These are phyloP conservation scores for Lochmaea crataegi DNA, from an alignment of 2,888 invertebrate species.

Conservation along the genomic window DNA sequence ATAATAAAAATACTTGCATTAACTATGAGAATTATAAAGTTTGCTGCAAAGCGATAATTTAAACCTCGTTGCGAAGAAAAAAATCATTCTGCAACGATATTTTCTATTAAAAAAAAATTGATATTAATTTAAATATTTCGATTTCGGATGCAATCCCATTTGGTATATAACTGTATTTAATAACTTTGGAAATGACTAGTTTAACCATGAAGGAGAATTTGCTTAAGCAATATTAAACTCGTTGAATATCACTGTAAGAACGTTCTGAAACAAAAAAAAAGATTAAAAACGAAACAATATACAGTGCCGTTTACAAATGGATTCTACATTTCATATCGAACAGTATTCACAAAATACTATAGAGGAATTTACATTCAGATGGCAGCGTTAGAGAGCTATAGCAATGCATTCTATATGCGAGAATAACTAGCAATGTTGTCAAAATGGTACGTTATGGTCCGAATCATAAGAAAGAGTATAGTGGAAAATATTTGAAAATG, in stretches of 20 bases:
- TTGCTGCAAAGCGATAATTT: neutral
- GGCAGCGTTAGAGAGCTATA: no score
- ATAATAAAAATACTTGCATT: neutral
- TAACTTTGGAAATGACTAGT: slow-evolving; percentile 33
- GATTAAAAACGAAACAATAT: neutral
- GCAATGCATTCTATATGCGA: no score
- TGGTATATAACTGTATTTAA: slow-evolving; percentile 11
- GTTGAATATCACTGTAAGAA: slow-evolving; percentile 71
- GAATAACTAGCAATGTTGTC: no score
- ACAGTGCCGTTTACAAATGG: neutral
- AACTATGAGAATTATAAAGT: neutral
- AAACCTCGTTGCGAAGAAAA: neutral
- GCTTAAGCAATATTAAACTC: slow-evolving; percentile 55
- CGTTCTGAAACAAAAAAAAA: slow-evolving; percentile 65
- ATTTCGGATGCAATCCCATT: slow-evolving; percentile 15
- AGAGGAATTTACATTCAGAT: no score
- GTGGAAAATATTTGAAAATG: no score
- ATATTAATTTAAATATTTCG: slow-evolving; percentile 7
- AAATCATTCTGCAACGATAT: neutral
- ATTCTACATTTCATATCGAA: neutral
- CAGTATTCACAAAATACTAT: no score
- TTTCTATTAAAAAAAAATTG: neutral
- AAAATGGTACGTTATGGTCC: no score
- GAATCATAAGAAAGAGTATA: no score
- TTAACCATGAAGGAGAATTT: slow-evolving; percentile 7